Percentiles rank a stretch among this genome's conserved stretches.
Conservation (phyloP, 2,888 invertebrate species). For the Agrypnus murinus region DNA sequence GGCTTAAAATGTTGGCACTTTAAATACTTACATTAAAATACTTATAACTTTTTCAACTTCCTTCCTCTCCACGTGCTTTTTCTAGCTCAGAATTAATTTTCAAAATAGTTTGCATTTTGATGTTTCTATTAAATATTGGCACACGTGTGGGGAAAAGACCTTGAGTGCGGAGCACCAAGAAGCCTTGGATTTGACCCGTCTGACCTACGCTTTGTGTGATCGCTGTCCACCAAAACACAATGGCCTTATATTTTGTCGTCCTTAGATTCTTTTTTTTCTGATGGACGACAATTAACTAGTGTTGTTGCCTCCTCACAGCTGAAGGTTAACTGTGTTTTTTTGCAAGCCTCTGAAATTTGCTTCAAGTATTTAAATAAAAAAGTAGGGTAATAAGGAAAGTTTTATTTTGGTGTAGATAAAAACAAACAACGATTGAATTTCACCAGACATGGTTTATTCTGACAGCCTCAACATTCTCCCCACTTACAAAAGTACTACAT, state of each 20-base stretch:
- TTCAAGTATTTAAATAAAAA: background rate
- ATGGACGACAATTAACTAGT: slow-evolving; percentile 8
- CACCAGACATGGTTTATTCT: slow-evolving; percentile 79
- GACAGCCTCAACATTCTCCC: slow-evolving; percentile 83
- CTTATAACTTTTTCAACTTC: background rate
- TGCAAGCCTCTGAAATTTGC: background rate
- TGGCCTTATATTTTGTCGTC: slow-evolving; percentile 34
- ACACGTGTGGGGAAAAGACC: slow-evolving; percentile 47
- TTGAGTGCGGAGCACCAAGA: slow-evolving; percentile 42
- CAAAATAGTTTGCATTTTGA: background rate
- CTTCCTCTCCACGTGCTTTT: background rate
- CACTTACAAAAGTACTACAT: slow-evolving; percentile 76
- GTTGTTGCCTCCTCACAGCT: slow-evolving; percentile 1
- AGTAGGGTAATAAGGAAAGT: slow-evolving; percentile 8
- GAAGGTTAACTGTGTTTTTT: slow-evolving; percentile 3
- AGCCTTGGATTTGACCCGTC: slow-evolving; percentile 53
- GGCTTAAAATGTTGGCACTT: background rate
- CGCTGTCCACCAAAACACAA: slow-evolving; percentile 33
- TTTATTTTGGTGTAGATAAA: slow-evolving; percentile 8
- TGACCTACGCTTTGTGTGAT: slow-evolving; percentile 45
- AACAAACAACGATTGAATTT: slow-evolving; percentile 66
- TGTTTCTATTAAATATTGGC: slow-evolving; percentile 14
- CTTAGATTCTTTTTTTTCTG: slow-evolving; percentile 27
- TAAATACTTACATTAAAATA: background rate
- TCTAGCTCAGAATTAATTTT: background rate